Conservation (phyloP, 2,797 vertebrate genomes). For the Sus cebifrons region DNA sequence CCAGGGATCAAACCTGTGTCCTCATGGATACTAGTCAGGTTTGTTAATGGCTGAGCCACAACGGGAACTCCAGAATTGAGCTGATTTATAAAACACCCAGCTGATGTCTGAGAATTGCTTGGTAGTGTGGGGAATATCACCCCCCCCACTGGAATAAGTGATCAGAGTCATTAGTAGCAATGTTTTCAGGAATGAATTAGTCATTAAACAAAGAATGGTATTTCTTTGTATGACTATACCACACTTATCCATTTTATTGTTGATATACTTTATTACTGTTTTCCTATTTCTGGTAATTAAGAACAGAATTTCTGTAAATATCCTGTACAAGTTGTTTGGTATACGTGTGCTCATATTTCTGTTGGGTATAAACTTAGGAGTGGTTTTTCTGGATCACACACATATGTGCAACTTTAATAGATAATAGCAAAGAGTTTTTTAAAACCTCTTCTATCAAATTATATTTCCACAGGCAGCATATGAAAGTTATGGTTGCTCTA, state of each 20-base stretch:
- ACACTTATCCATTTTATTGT: neutral
- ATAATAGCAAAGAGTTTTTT: constrained; percentile 17
- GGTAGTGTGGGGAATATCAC: neutral
- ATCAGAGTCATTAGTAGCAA: neutral
- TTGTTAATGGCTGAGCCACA: no score
- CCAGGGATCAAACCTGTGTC: no score
- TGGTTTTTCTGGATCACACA: neutral
- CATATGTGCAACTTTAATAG: neutral
- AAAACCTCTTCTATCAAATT: neutral
- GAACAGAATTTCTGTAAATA: neutral
- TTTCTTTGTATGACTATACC: neutral
- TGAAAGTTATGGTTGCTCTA: neutral
- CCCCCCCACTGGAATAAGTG: neutral
- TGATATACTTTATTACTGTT: constrained; percentile 13
- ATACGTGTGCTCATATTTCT: neutral
- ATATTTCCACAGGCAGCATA: neutral
- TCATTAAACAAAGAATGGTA: neutral
- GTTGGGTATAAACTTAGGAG: neutral
- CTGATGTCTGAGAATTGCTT: neutral
- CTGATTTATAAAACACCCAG: neutral
- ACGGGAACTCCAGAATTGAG: neutral
- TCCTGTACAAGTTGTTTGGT: neutral
- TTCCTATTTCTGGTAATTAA: constrained; percentile 45
- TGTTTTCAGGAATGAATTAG: neutral
- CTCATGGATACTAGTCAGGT: no score